Percentiles rank a stretch among this genome's conserved stretches.
phyloP scores from a whole-genome alignment of 2,888 invertebrate genomes.

The Lamproptera curius region DNA sequence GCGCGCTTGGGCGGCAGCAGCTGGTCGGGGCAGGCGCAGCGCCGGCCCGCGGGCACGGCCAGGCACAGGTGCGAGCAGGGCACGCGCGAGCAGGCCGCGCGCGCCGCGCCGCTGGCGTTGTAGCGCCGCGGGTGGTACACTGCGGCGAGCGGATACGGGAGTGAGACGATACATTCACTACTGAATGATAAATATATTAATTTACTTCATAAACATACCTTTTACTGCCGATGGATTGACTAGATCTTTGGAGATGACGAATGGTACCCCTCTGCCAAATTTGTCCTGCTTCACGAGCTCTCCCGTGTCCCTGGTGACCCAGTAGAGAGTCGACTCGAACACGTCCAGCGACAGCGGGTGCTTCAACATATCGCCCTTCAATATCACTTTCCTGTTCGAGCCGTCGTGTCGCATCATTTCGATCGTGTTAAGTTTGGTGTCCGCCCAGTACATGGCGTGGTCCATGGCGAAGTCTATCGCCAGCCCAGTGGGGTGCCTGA shows the following conservation, averaged over 20 bases:
- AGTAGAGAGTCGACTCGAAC: constrained; percentile 95
- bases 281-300: constrained; percentile 95
- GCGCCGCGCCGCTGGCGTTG: constrained; percentile 82
- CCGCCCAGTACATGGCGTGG: constrained; percentile 96
- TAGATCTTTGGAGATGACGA: constrained; percentile 88
- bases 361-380: constrained; percentile 84
- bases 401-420: constrained; percentile 93
- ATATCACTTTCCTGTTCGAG: constrained; percentile 82
- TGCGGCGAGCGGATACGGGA: constrained; percentile 35
- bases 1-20: constrained; percentile 70
- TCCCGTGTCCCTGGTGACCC: constrained; percentile 94
- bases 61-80: constrained; percentile 96
- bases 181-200: not conserved
- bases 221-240: constrained; percentile 92
- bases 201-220: constrained; percentile 62
- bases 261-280: constrained; percentile 96
- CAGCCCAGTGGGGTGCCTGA: constrained; percentile 93
- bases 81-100: constrained; percentile 80
- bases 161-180: too few relatives aligned
- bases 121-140: constrained; percentile 91
- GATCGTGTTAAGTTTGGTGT: constrained; percentile 93
- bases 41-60: constrained; percentile 90
- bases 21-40: constrained; percentile 94
- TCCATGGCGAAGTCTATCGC: constrained; percentile 94
- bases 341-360: constrained; percentile 94